A percentile compares a stretch with the other conserved stretches of the same genome.
Evolutionary conservation across 2,888 invertebrate genomes (phyloP).

Genomic region (Lasioglossum figueresi): DNA sequence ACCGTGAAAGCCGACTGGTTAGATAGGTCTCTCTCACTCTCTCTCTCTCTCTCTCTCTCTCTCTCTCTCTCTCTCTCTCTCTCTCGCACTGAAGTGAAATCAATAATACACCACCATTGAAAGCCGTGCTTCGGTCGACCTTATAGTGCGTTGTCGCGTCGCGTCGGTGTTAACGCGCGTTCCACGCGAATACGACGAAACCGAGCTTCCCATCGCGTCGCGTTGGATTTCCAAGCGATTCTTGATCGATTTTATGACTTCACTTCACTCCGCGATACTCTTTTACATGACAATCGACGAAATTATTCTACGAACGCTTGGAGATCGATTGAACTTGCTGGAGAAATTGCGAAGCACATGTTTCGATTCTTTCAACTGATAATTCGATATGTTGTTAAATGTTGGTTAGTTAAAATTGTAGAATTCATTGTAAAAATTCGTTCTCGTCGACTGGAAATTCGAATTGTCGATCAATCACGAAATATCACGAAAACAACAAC

Average conservation of each 20-base stretch:
- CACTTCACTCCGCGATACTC: background rate
- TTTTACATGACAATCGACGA: background rate
- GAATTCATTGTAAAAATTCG: too few species aligned
- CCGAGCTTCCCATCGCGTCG: background rate
- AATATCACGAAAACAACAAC: too few species aligned
- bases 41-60: background rate
- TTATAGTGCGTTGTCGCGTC: conserved; percentile 34
- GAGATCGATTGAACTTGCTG: background rate
- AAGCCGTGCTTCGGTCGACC: conserved; percentile 63
- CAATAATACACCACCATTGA: conserved; percentile 80
- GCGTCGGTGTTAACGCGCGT: conserved; percentile 30
- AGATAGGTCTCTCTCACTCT: background rate
- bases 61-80: background rate
- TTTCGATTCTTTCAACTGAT: background rate
- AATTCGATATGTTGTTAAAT: too few species aligned
- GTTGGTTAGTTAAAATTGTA: too few species aligned
- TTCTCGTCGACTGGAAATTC: too few species aligned
- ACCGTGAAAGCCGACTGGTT: conserved; percentile 27
- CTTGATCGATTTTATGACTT: background rate
- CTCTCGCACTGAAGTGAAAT: conserved; percentile 75
- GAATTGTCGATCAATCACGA: too few species aligned
- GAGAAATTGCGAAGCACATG: background rate
- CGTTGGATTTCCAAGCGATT: background rate
- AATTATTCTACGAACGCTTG: background rate
- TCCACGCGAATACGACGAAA: background rate